Base-by-base conservation (phyloP, 37 sponge, comb jelly and placozoan species). In the Geodia barretti region DNA sequence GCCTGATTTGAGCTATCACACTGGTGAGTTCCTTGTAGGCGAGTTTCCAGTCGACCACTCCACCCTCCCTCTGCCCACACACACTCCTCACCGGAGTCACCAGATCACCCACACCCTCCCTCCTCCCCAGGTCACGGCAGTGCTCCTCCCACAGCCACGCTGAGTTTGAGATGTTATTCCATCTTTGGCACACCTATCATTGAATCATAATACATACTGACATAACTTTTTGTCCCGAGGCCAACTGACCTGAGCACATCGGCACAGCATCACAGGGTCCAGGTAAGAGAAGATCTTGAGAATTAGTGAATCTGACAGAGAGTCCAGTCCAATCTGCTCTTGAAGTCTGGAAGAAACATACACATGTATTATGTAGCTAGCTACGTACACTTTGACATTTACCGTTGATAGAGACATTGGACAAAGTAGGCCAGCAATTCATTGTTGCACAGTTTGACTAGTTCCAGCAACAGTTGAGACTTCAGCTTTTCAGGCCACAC, bases 321-420 rank as follows among this genome's bases (percentile, higher is more conserved):
- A 62, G 28, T 93, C 70, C n/a, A 86, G 73, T 0, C 60, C 72
- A n/a, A 60, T 24, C 23, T 40, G 17, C 4, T 78, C 78, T 63
- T 78, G 70, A 38, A 93, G 41, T 43, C 93, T 87, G 35, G 34
- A 78, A 2, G 29, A 32, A 63, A 17, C 32, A 64, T 33, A 37
- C 23, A 8, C 40, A 64, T 9, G 67, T 39, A 64, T 64, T 64
- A 37, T n/a, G 4, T 58, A 58, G 19, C 19, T 58, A 21, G 19
- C 19, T 58, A 58, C 19, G 17, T 19, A 58, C 11, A 19, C 24
- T 26, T 33, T 62, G 24, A 26, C 4, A 23, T 28, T 73, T 62
- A 92, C 93, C 82, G 85, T 38, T 93, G 93, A 64, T 88, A 72
- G 8, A 93, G 80, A 40, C 93, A 93, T 59, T 93, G 93, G 0